phyloP scores from a whole-genome alignment of 2,113 vertebrate species.

The Syrmaticus mikado region DNA sequence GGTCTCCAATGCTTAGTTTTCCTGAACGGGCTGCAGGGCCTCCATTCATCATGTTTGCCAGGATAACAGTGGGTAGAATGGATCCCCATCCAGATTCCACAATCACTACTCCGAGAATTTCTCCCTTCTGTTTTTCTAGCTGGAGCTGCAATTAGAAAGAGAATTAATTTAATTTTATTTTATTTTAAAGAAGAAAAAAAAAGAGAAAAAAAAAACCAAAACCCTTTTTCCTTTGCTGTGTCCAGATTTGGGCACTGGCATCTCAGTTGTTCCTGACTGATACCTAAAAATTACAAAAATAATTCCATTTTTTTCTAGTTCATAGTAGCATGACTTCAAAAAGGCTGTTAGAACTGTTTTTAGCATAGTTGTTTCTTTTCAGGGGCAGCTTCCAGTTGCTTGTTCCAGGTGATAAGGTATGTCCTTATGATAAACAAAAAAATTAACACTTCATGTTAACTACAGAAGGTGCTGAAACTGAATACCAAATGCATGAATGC shows the following conservation, averaged over 20 bases:
- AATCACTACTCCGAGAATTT: slow-evolving; percentile 97
- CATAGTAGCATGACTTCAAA: neutral
- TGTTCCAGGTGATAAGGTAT: neutral
- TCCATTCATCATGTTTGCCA: slow-evolving; percentile 99
- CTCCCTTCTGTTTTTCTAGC: slow-evolving; percentile 96
- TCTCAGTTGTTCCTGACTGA: neutral
- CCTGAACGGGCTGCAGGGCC: slow-evolving; percentile 95
- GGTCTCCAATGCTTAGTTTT: slow-evolving; percentile 98
- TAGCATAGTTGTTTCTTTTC: neutral
- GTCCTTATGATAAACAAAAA: neutral
- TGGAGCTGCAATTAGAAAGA: slow-evolving; percentile 84
- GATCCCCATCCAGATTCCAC: slow-evolving; percentile 99
- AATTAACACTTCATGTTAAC: neutral
- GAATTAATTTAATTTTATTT: neutral
- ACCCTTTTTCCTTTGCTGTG: neutral
- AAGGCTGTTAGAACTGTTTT: neutral
- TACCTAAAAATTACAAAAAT: neutral
- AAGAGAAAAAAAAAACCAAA: neutral
- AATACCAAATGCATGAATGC: neutral
- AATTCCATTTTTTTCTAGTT: neutral
- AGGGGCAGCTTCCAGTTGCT: neutral
- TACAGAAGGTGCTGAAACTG: neutral
- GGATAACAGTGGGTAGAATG: slow-evolving; percentile 96
- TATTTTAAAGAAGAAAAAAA: neutral
- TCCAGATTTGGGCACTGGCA: neutral